Evolutionary conservation across 2,888 invertebrate genomes (phyloP).

Genomic region (Anoplius nigerrimus): DNA sequence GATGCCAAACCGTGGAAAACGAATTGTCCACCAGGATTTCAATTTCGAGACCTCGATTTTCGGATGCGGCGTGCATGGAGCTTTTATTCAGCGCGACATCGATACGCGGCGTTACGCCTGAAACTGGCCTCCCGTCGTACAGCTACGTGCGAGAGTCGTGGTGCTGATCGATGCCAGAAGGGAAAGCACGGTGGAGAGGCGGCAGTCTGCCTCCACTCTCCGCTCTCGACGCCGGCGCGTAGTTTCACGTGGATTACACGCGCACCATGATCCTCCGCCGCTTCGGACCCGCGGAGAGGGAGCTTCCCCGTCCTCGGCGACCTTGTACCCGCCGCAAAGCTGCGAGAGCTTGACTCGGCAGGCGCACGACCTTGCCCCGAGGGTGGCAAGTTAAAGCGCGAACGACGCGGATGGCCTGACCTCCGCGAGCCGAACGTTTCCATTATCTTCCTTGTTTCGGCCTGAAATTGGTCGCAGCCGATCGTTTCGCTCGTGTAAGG

Average conservation of each 20-base stretch:
- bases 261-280: constrained; percentile 23
- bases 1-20: too few relatives aligned
- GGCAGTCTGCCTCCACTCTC: constrained; percentile 2
- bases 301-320: not conserved
- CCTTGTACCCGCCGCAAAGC: constrained; percentile 3
- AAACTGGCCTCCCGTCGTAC: constrained; percentile 56
- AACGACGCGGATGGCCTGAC: not conserved
- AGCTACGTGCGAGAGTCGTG: constrained; percentile 14
- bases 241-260: constrained; percentile 57
- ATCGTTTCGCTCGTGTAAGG: not conserved
- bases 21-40: too few relatives aligned
- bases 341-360: not conserved
- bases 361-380: not conserved
- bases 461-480: too few relatives aligned
- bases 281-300: constrained; percentile 1
- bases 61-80: constrained; percentile 15
- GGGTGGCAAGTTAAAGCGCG: constrained; percentile 3
- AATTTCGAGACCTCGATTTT: too few relatives aligned
- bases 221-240: constrained; percentile 59
- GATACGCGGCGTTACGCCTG: constrained; percentile 51
- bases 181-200: constrained; percentile 37
- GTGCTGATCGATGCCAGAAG: constrained; percentile 61
- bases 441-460: too few relatives aligned
- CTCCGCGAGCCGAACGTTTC: too few relatives aligned
- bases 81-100: constrained; percentile 41